A percentile compares a stretch with the other conserved stretches of the same genome.
Conservation (phyloP, 2,888 invertebrate genomes). For the Platypus cylindrus region DNA sequence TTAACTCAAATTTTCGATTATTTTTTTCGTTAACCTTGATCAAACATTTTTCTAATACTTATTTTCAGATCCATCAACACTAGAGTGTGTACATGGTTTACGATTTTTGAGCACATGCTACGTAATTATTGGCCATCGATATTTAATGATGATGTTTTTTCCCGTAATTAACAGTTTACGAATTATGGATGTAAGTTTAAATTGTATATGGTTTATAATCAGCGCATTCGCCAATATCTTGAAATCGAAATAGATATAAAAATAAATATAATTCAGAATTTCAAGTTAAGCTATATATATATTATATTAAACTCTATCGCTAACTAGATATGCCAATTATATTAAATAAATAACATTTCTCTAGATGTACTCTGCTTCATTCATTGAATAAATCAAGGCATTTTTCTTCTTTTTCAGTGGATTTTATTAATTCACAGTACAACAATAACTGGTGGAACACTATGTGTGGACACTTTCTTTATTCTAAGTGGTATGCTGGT, state of each 20-base stretch:
- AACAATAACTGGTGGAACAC: slow-evolving; percentile 32
- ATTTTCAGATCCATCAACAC: slow-evolving; percentile 15
- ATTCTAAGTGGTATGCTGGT: slow-evolving; percentile 35
- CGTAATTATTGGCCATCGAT: slow-evolving; percentile 38
- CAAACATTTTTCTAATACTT: slow-evolving; percentile 5
- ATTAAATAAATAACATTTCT: no score
- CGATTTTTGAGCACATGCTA: slow-evolving; percentile 38
- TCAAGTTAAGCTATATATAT: no score
- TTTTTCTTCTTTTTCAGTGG: slow-evolving; percentile 27
- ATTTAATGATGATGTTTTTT: slow-evolving; percentile 26
- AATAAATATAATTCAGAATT: no score
- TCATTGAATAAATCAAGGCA: no score
- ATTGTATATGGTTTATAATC: no score
- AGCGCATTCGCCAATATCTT: no score
- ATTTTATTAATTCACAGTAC: slow-evolving; percentile 30
- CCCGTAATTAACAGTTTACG: slow-evolving; percentile 30
- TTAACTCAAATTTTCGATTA: no score
- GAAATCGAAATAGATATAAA: no score
- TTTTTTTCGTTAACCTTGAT: no score
- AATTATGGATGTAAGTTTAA: slow-evolving; percentile 28
- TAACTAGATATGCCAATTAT: no score
- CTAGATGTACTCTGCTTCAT: no score
- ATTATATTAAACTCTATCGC: no score
- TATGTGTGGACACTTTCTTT: slow-evolving; percentile 38
- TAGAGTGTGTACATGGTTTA: slow-evolving; percentile 38